Evolutionary conservation across 2,113 vertebrate species (phyloP), one percentile per base, ranked within the genome.

Genomic region (Pollimyrus isidori): DNA sequence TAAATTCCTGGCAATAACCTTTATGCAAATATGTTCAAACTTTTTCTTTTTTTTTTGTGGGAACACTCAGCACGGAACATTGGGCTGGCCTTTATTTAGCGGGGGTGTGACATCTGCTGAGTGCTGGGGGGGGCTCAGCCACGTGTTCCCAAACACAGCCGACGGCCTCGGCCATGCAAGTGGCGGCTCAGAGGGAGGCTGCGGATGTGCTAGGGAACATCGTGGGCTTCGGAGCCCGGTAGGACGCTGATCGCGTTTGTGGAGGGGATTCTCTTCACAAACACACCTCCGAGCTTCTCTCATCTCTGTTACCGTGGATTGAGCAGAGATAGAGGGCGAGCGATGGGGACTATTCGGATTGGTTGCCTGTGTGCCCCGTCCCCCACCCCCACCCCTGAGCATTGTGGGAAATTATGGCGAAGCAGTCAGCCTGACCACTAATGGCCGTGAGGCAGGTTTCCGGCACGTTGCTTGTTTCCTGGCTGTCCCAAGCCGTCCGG

Each of bases 21-120:
- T 58, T 52, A 89, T 89, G 88, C 88, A 84, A 84, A 89, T 84
- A 26, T 15, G 39, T 39, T 87, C 30, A 62, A 42, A 50, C 35
- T 62, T 87, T 73, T 19, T 15, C 15, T 42, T 56, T 42, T 76
- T 87, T 45, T 80, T 87, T 45, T 87, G 35, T 87, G 6, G 35
- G 52, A 42, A 87, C 46, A 26, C 84, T 62, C n/a, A 45, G 39
- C 15, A 62, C 6, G n/a, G 26, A 19, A 45, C 17, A 42, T 42
- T 42, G 86, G 53, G 35, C n/a, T 58, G 53, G 52, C n/a, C 23
- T 87, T 50, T 42, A 11, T 62, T 62, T 42, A 45, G 15, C 53
- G 26, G 52, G 30, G 48, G 35, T 42, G 52, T 45, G 53, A 58
- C 52, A 62, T 87, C 53, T 53, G 50, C 26, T 4, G 48, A 87